Evolutionary conservation across 2,113 vertebrate genomes (phyloP), one percentile per base, ranked within the genome.

Genomic region (Diadophis punctatus): DNA sequence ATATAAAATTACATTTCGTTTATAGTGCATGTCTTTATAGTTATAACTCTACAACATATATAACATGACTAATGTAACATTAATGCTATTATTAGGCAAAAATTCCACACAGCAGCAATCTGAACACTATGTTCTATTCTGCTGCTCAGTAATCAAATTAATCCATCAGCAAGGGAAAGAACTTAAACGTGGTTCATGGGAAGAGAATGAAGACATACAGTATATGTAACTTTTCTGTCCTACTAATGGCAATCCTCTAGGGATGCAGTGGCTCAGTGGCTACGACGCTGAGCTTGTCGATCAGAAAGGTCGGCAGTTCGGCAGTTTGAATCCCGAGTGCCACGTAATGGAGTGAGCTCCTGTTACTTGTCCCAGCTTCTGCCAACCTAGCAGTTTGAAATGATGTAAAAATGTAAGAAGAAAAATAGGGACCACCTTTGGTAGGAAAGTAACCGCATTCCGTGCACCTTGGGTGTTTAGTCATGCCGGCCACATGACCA

Each of bases 1-100:
- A n/a, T 92, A 56, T 84, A 84, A 89, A 89, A 85, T 48, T 88
- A 10, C 39, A 56, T 92, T 91, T 85, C 87, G 14, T 92, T 88
- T 46, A 27, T 74, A 48, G 60, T 74, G 22, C 63, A 80, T 3
- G 2, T 48, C 49, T 46, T 49, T 85, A 89, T 49, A 89, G 43
- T 74, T n/a, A 92, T 18, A 55, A 56, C 25, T 30, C 43, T 16
- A 80, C 20, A 56, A 84, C 55, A 84, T 89, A 55, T 10, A 34
- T 49, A 84, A 80, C 18, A 84, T 89, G 51, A n/a, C 51, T 34
- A 84, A 55, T 89, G 39, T 39, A 80, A 34, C 88, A 56, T 68
- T 89, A 80, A 53, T 43, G 25, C 27, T 10, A 80, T 46, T 89
- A 52, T 56, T 88, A 53, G 55, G 3, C 48, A 60, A 84, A 80